Conservation (phyloP, 2,113 vertebrate genomes). For the Campylorhamphus procurvoides region DNA sequence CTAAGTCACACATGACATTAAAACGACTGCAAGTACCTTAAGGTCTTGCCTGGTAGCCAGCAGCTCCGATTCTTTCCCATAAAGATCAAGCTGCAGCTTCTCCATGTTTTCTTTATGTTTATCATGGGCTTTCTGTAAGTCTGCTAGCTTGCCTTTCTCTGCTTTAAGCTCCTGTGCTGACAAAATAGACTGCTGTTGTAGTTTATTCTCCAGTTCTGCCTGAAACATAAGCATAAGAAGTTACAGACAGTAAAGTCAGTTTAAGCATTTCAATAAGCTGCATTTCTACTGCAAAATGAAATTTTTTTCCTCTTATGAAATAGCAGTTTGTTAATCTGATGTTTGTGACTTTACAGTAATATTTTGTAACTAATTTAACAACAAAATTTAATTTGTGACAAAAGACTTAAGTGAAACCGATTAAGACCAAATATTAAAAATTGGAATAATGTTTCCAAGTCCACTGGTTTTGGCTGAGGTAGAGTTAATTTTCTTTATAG, state of each 20-base stretch:
- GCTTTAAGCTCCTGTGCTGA: constrained; percentile 79
- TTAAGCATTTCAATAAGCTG: neutral
- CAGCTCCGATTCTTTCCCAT: constrained; percentile 94
- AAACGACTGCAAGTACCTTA: constrained; percentile 78
- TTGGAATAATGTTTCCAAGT: neutral
- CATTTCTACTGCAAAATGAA: neutral
- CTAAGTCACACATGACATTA: neutral
- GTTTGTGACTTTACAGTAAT: neutral
- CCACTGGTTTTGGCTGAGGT: neutral
- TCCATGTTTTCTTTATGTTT: constrained; percentile 77
- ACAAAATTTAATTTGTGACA: neutral
- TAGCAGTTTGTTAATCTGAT: neutral
- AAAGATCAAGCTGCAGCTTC: constrained; percentile 89
- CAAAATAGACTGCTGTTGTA: constrained; percentile 79
- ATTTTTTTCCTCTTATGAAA: neutral
- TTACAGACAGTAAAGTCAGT: neutral
- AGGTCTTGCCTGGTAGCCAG: constrained; percentile 92
- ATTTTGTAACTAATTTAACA: neutral
- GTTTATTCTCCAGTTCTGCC: constrained; percentile 84
- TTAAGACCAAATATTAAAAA: neutral
- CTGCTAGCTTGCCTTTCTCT: constrained; percentile 77
- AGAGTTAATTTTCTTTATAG: neutral
- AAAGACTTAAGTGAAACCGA: neutral
- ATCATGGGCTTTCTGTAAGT: constrained; percentile 79
- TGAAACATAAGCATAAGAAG: constrained; percentile 64